Base-by-base conservation (phyloP, 2,888 invertebrate genomes). In the Troides oblongomaculatus region DNA sequence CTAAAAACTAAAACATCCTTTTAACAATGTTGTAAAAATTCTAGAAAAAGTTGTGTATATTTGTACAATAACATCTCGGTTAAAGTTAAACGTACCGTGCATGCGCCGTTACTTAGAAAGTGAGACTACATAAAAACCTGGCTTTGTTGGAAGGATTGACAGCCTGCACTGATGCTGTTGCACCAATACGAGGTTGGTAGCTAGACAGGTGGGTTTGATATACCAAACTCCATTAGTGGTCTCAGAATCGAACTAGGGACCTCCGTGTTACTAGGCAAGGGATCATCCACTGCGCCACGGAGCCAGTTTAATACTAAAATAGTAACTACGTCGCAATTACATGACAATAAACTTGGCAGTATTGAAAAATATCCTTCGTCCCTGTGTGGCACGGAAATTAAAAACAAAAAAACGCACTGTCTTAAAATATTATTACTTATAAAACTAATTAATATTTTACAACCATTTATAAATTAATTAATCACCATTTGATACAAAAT, bases 1-100 rank as follows among this genome's bases (percentile, higher is more conserved):
- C 50, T 58, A 18, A 7, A 43, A 62, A 39, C 60, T 60, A 66
- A 43, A 17, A 64, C 56, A 66, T 66, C 53, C 79, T 75, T 81
- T 86, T 80, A 89, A 88, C 87, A 86, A 84, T 77, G 77, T 81
- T 82, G 86, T 87, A 87, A 89, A 90, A 87, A 84, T 85, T 83
- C 83, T 86, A 86, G 73, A 86, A 87, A 86, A 87, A 81, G 86
- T 80, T 76, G 75, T 78, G 73, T 81, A 78, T 82, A 82, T 87
- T 89, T 89, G 85, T 90, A 89, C 88, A 88, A 79, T 75, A 58
- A 63, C 63, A 66, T 66, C 36, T 66, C 56, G 30, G 61, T 46
- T n/a, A 18, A 59, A 43, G 46, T 43, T 18, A 36, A 57, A 58
- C 23, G 53, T 63, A 63, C 58, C 58, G 58, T 59, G 58, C n/a